Conservation (phyloP, 2,888 invertebrate species). For the Bursaphelenchus okinawaensis region DNA sequence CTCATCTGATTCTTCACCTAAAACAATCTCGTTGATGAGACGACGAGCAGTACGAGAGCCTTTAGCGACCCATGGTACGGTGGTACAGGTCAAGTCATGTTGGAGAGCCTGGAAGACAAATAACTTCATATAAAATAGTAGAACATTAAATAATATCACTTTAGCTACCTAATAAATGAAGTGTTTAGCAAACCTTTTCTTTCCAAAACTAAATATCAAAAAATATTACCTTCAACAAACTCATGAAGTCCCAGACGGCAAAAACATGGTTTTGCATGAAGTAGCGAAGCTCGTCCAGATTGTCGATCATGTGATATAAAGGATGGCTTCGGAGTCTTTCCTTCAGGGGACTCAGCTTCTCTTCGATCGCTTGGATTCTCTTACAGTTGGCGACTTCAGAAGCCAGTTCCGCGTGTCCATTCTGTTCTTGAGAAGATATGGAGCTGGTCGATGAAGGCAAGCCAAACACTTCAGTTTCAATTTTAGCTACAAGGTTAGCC, state of each 20-base stretch:
- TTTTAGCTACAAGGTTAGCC: background rate
- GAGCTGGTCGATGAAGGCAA: background rate
- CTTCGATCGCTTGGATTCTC: background rate
- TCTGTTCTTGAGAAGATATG: background rate
- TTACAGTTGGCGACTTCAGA: background rate
- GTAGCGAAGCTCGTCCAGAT: slow-evolving; percentile 6
- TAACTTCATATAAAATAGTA: background rate
- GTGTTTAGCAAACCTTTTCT: no score
- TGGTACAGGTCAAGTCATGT: background rate
- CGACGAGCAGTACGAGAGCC: background rate
- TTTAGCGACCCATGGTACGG: background rate
- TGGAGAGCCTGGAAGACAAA: background rate
- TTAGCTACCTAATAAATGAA: no score
- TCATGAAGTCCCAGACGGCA: slow-evolving; percentile 13
- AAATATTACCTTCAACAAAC: background rate
- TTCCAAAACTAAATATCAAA: background rate
- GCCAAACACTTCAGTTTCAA: background rate
- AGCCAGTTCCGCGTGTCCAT: background rate
- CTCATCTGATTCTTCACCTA: slow-evolving; percentile 7
- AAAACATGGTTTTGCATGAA: slow-evolving; percentile 10
- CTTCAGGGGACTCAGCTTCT: background rate
- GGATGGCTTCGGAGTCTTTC: background rate
- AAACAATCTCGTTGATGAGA: slow-evolving; percentile 9
- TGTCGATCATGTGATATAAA: background rate
- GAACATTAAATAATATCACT: no score